Evolutionary conservation across 2,113 vertebrate genomes (phyloP).

Genomic region (Lipotes vexillifer): DNA sequence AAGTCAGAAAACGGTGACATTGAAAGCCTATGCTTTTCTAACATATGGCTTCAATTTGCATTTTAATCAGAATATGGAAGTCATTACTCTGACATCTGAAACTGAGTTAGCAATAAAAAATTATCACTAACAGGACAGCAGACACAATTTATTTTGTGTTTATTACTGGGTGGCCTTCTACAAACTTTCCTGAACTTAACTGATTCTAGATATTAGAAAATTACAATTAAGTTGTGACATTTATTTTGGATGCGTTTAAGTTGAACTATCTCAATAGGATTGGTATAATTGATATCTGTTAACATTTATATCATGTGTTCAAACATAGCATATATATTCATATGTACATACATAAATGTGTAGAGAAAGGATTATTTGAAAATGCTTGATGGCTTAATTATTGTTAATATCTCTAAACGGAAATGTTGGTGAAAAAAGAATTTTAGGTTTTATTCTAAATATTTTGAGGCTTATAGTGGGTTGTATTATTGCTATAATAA

Average conservation of each 20-base stretch:
- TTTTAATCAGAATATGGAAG: constrained; percentile 91
- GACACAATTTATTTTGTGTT: constrained; percentile 93
- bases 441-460: background rate
- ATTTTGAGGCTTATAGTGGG: background rate
- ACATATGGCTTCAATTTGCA: constrained; percentile 93
- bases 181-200: constrained; percentile 80
- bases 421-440: background rate
- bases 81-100: constrained; percentile 91
- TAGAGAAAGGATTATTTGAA: background rate
- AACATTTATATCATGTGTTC: background rate
- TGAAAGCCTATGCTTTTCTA: constrained; percentile 67
- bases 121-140: constrained; percentile 93
- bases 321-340: background rate
- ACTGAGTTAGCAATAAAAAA: constrained; percentile 91
- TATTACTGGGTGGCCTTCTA: constrained; percentile 89
- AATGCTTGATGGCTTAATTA: background rate
- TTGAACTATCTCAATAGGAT: constrained; percentile 53
- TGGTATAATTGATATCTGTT: constrained; percentile 37
- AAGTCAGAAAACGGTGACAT: constrained; percentile 68
- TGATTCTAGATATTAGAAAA: constrained; percentile 81
- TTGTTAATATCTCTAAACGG: background rate
- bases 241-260: constrained; percentile 77
- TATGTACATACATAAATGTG: background rate
- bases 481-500: background rate
- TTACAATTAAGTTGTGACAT: constrained; percentile 74